A percentile compares a stretch with the other conserved stretches of the same genome.
phyloP scores from a whole-genome alignment of 2,797 vertebrate species.

The Merluccius polli region DNA sequence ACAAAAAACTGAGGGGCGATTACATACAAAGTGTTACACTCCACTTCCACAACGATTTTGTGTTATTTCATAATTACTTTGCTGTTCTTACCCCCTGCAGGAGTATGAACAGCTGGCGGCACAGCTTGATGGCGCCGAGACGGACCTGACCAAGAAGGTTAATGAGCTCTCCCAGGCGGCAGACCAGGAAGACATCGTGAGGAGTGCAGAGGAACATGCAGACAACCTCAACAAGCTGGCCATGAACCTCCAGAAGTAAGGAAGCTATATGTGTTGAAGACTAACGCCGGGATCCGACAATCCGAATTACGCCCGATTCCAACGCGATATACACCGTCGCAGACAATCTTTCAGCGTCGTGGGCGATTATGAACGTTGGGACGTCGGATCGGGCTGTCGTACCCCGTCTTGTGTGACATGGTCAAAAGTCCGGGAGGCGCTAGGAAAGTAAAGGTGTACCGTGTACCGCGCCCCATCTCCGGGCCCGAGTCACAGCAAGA shows the following conservation, averaged over 20 bases:
- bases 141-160: constrained; percentile 80
- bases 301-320: too few species aligned
- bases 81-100: constrained; percentile 68
- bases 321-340: too few species aligned
- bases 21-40: not conserved
- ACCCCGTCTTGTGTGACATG: too few species aligned
- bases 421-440: too few species aligned
- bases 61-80: constrained; percentile 4
- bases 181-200: constrained; percentile 77
- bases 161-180: constrained; percentile 74
- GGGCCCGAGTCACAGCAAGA: too few species aligned
- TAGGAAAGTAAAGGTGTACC: too few species aligned
- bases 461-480: too few species aligned
- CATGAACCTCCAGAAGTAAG: constrained; percentile 84
- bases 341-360: too few species aligned
- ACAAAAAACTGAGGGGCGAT: not conserved
- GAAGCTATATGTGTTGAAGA: constrained; percentile 6
- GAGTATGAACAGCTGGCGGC: constrained; percentile 84
- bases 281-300: not conserved
- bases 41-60: not conserved
- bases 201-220: constrained; percentile 82
- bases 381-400: too few species aligned
- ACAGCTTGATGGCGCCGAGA: constrained; percentile 83
- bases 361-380: too few species aligned
- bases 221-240: constrained; percentile 75